Evolutionary conservation across 2,888 invertebrate species (phyloP).

Genomic region (Diarsia rubi): DNA sequence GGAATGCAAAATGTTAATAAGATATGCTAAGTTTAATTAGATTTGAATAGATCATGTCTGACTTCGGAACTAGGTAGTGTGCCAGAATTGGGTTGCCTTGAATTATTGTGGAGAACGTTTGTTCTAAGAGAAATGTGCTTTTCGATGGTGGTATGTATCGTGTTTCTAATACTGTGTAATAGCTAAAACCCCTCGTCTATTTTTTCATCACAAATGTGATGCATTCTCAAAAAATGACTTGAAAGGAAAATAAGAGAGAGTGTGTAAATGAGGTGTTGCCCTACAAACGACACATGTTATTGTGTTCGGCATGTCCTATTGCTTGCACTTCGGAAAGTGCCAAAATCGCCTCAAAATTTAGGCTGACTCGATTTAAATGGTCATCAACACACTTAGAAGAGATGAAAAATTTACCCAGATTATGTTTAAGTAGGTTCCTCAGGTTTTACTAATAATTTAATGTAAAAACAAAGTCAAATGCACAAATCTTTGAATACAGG

Average conservation of each 20-base stretch:
- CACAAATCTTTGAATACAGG: neutral
- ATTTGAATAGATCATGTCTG: conserved; percentile 43
- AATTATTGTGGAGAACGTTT: neutral
- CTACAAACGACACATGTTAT: too few relatives aligned
- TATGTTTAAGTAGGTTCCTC: neutral
- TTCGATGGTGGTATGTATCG: neutral
- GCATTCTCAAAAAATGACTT: neutral
- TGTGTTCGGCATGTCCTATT: too few relatives aligned
- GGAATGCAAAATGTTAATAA: conserved; percentile 58
- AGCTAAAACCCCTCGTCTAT: neutral
- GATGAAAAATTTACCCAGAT: too few relatives aligned
- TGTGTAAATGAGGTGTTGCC: too few relatives aligned
- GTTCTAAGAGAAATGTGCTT: neutral
- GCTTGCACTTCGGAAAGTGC: too few relatives aligned
- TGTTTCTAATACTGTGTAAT: neutral
- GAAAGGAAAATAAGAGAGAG: too few relatives aligned
- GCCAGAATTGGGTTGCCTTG: neutral
- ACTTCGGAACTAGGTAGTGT: conserved; percentile 17
- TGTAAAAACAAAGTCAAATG: neutral
- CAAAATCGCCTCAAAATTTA: too few relatives aligned
- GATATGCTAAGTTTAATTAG: conserved; percentile 50
- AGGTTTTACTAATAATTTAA: neutral
- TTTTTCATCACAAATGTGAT: neutral
- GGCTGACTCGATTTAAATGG: too few relatives aligned
- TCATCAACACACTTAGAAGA: too few relatives aligned